Conservation (phyloP, 2,797 vertebrate genomes). For the Mallotus villosus region DNA sequence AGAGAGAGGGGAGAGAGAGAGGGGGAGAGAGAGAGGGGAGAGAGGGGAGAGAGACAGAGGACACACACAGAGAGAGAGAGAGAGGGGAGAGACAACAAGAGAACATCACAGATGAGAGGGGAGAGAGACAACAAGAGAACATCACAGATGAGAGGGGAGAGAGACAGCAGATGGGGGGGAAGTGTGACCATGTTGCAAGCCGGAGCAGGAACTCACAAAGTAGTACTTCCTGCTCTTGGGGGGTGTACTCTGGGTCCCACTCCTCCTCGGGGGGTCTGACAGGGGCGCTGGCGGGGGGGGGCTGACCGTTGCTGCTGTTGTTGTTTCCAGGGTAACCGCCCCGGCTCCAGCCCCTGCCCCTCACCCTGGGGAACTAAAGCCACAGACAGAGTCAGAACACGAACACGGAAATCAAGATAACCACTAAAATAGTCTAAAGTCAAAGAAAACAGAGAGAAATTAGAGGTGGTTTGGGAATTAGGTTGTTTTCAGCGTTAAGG, state of each 20-base stretch:
- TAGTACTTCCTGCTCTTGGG: conserved; percentile 99
- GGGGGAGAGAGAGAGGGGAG: too few species aligned
- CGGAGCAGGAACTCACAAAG: conserved; percentile 80
- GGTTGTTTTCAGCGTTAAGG: conserved; percentile 6
- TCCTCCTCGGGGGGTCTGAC: conserved; percentile 89
- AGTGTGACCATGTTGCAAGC: neutral
- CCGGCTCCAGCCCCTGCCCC: conserved; percentile 95
- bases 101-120: neutral
- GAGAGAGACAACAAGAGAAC: neutral
- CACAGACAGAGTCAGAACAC: neutral
- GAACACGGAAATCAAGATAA: neutral
- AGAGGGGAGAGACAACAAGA: neutral
- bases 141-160: too few species aligned
- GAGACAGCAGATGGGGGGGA: neutral
- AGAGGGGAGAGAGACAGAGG: neutral
- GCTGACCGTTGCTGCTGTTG: conserved; percentile 87
- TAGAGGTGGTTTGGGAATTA: neutral
- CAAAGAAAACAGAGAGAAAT: neutral
- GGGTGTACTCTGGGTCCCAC: conserved; percentile 97
- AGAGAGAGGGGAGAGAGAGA: neutral
- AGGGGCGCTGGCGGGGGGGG: conserved; percentile 76
- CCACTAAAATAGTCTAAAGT: neutral
- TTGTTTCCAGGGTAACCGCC: conserved; percentile 88
- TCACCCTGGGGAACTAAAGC: conserved; percentile 84
- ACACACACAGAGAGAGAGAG: too few species aligned